A percentile compares a stretch with the other conserved stretches of the same genome.
Conservation (phyloP, 1,140 invertebrate genomes). For the Dermatophagoides farinae region DNA sequence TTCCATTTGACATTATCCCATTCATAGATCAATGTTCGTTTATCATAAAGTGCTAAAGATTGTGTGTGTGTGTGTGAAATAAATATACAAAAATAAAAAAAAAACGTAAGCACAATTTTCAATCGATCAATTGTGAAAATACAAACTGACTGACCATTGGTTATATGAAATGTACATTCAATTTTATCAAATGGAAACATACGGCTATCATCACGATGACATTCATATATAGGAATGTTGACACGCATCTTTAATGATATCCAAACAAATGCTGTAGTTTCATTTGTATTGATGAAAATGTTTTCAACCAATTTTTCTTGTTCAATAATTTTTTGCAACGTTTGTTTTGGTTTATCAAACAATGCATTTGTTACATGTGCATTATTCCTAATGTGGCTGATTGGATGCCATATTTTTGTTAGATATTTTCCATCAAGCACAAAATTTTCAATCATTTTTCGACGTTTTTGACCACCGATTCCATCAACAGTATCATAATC, state of each 20-base stretch:
- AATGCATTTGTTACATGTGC: not conserved
- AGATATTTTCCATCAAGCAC: not conserved
- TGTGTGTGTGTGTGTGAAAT: not conserved
- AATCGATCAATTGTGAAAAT: too few relatives aligned
- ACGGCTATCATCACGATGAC: not conserved
- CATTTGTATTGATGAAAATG: not conserved
- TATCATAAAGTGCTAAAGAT: not conserved
- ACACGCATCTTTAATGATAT: not conserved
- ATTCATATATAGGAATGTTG: slow-evolving; percentile 2
- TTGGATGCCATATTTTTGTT: not conserved
- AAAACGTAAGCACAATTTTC: not conserved
- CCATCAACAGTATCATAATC: not conserved
- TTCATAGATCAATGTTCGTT: not conserved
- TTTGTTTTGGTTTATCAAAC: not conserved
- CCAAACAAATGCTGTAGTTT: not conserved
- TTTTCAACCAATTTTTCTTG: not conserved
- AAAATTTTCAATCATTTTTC: not conserved
- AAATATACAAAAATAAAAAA: not conserved
- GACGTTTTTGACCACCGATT: not conserved
- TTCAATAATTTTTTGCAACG: not conserved
- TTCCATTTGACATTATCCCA: not conserved
- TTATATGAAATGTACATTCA: not conserved
- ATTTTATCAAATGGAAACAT: slow-evolving; percentile 2
- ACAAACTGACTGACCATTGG: not conserved
- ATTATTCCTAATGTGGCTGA: not conserved